Conservation (phyloP, 2,888 invertebrate species). For the Aleiodes leptofemur region DNA sequence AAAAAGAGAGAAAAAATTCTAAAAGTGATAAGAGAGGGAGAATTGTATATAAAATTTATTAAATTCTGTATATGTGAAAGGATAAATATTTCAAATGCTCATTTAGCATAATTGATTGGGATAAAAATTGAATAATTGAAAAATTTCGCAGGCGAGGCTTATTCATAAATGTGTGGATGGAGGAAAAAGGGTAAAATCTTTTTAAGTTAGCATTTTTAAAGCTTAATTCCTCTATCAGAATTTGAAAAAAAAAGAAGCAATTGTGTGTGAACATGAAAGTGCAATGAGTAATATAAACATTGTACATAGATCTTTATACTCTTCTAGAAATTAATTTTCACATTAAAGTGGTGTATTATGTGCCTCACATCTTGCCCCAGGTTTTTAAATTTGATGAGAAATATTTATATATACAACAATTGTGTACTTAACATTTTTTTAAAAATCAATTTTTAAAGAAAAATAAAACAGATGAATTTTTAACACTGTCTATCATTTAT, state of each 20-base stretch:
- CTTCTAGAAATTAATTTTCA: slow-evolving; percentile 52
- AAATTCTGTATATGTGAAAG: not conserved
- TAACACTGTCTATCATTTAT: too few species aligned
- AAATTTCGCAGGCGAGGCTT: not conserved
- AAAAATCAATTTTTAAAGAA: slow-evolving; percentile 43
- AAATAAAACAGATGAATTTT: not conserved
- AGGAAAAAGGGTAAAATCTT: too few species aligned
- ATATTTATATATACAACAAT: slow-evolving; percentile 54
- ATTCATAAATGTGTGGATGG: too few species aligned
- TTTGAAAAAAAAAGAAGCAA: slow-evolving; percentile 30
- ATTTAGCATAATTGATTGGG: slow-evolving; percentile 44
- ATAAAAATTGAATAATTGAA: slow-evolving; percentile 32
- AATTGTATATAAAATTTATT: slow-evolving; percentile 7
- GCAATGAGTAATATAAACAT: slow-evolving; percentile 52
- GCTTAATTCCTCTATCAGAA: slow-evolving; percentile 1
- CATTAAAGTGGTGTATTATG: slow-evolving; percentile 57
- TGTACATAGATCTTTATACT: slow-evolving; percentile 68
- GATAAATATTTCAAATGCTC: slow-evolving; percentile 31
- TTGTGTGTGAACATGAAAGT: not conserved
- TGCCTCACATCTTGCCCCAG: slow-evolving; percentile 72
- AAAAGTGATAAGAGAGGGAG: slow-evolving; percentile 54
- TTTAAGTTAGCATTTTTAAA: too few species aligned
- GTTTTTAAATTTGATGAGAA: slow-evolving; percentile 56
- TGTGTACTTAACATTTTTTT: slow-evolving; percentile 59
- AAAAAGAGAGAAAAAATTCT: slow-evolving; percentile 39